Base-by-base conservation (phyloP, 2,888 invertebrate genomes). In the Polyploca ridens region DNA sequence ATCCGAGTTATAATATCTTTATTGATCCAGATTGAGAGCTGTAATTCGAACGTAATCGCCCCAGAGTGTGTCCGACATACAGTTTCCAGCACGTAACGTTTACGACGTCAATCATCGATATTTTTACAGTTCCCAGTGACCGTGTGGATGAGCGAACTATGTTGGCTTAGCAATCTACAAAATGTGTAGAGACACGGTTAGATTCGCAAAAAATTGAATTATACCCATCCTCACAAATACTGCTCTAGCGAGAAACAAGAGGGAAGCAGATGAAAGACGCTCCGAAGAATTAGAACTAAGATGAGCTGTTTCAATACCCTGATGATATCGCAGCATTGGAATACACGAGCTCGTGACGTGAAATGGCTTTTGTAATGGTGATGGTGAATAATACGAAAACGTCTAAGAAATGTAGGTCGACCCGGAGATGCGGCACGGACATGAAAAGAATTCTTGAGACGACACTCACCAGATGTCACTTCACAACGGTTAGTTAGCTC, bases 81-180 rank as follows among this genome's bases (percentile, higher is more conserved):
- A 70, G 73, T 67, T 78, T 75, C 74, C 71, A 77, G 66, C 67
- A 75, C 67, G 76, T 76, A 71, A 75, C 69, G 71, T 74, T 82
- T 78, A 82, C 78, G 75, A 81, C 75, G 75, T 79, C 77, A 82
- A 85, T 83, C 87, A 85, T 84, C 77, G 84, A 84, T 85, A 87
- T 86, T 86, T 86, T 83, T 82, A 81, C 78, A 80, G 73, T 69
- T 78, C 64, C 64, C 66, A 70, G 68, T 73, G 69, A 77, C 72
- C 62, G 68, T 63, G 66, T 63, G 64, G 69, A 72, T 62, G 63
- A 67, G 68, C 64, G 64, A 68, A 35, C 33, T 63, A 35, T 67
- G 69, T 74, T 72, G 71, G 71, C 71, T 62, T 66, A 38, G 58
- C 35, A 16, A n/a, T 27, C 49, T 10, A 8, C 14, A 54, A n/a